phyloP scores from a whole-genome alignment of 2,113 vertebrate species.

The Rynchops niger region DNA sequence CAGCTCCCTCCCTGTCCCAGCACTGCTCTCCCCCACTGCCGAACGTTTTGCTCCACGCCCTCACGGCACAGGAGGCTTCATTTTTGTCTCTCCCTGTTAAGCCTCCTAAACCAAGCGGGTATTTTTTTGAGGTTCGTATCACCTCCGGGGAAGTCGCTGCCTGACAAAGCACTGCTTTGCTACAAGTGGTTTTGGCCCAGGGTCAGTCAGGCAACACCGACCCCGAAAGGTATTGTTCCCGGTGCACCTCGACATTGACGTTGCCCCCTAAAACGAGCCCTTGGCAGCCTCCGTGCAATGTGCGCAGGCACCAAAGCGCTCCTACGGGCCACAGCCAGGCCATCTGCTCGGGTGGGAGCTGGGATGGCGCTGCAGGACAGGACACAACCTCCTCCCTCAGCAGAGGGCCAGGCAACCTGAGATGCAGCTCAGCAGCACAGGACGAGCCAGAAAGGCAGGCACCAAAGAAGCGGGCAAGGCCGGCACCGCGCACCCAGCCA shows the following conservation, averaged over 20 bases:
- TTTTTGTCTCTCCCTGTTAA: neutral
- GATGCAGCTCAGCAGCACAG: neutral
- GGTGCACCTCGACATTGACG: neutral
- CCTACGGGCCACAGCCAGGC: neutral
- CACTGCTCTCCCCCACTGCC: neutral
- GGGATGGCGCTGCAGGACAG: neutral
- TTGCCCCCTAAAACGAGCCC: neutral
- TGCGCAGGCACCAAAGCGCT: neutral
- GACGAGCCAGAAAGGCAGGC: neutral
- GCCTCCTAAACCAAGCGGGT: neutral
- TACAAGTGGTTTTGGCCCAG: neutral
- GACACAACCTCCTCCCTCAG: neutral
- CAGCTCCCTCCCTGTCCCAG: neutral
- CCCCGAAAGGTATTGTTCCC: neutral
- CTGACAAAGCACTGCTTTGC: neutral
- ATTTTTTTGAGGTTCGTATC: neutral
- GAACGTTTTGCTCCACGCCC: neutral
- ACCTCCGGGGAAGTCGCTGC: neutral
- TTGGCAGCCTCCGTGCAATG: neutral
- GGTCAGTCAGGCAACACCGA: neutral
- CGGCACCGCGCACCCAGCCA: rapidly evolving
- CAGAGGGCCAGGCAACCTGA: neutral
- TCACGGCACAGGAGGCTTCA: neutral
- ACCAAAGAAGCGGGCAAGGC: rapidly evolving
- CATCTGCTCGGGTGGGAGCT: neutral